Evolutionary conservation across 2,113 vertebrate genomes (phyloP).

Genomic region (Synchiropus splendidus): DNA sequence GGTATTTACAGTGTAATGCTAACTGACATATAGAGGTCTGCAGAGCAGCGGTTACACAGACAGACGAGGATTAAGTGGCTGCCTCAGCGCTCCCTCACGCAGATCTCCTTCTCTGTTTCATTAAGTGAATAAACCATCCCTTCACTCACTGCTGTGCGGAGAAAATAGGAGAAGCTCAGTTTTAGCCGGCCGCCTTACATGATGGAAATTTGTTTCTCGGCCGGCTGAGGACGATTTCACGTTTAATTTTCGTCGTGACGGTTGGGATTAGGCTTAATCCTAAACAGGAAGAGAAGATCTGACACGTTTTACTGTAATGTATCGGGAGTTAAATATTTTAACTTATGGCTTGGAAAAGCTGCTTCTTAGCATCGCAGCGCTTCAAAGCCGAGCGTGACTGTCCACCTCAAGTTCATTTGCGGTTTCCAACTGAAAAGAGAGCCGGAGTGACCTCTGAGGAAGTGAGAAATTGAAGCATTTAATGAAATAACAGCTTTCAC

Average conservation of each 20-base stretch:
- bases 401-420: too few relatives aligned
- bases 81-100: constrained; percentile 34
- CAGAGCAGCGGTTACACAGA: constrained; percentile 42
- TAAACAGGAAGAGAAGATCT: constrained; percentile 41
- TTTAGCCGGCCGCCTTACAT: constrained; percentile 35
- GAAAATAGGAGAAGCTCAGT: constrained; percentile 2
- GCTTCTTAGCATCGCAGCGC: too few relatives aligned
- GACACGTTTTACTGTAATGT: constrained; percentile 17
- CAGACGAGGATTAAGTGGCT: constrained; percentile 46
- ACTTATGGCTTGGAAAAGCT: constrained; percentile 12
- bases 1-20: constrained; percentile 56
- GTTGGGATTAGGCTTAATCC: constrained; percentile 52
- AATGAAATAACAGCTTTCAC: too few relatives aligned
- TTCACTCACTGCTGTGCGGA: constrained; percentile 43
- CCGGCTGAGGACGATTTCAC: constrained; percentile 25
- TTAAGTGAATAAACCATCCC: constrained; percentile 54
- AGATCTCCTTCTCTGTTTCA: constrained; percentile 48
- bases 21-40: constrained; percentile 61
- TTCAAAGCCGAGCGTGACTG: too few relatives aligned
- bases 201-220: constrained; percentile 30
- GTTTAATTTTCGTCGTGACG: constrained; percentile 44
- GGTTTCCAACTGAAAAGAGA: too few relatives aligned
- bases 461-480: too few relatives aligned
- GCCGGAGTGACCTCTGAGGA: too few relatives aligned
- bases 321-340: constrained; percentile 37